Evolutionary conservation across 2,113 vertebrate species (phyloP).

Genomic region (Pseudopipra pipra): DNA sequence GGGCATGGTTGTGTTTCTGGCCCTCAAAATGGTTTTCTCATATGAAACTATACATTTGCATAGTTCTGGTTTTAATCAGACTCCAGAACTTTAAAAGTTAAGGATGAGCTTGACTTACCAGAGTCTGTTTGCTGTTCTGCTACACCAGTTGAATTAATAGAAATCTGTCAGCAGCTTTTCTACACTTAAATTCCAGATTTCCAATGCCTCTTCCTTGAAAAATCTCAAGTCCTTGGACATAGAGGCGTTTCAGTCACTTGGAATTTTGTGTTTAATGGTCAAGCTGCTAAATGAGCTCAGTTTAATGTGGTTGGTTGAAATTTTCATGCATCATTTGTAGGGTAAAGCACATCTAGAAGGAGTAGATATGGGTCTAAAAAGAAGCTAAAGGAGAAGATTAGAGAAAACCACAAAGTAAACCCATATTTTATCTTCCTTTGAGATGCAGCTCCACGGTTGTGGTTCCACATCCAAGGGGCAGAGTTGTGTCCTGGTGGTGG

Average conservation of each 20-base stretch:
- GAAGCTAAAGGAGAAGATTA: background rate
- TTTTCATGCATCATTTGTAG: background rate
- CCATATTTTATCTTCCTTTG: background rate
- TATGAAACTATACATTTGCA: background rate
- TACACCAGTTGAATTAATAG: background rate
- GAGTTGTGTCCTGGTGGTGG: background rate
- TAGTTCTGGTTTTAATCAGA: background rate
- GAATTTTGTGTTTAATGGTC: background rate
- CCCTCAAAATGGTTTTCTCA: background rate
- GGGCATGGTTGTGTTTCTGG: background rate
- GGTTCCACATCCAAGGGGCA: background rate
- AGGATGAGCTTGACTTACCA: background rate
- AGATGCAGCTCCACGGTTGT: background rate
- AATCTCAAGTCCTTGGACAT: background rate
- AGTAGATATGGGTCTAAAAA: background rate
- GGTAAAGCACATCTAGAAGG: background rate
- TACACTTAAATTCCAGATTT: background rate
- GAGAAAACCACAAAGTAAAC: background rate
- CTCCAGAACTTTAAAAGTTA: background rate
- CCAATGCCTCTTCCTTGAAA: background rate
- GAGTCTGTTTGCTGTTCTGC: background rate
- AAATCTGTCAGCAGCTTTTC: background rate
- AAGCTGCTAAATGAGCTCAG: background rate
- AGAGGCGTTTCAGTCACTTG: background rate
- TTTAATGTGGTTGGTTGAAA: background rate